These are phyloP conservation scores for Brenthis ino DNA, from an alignment of 2,888 invertebrate species.

Conservation along the genomic window DNA sequence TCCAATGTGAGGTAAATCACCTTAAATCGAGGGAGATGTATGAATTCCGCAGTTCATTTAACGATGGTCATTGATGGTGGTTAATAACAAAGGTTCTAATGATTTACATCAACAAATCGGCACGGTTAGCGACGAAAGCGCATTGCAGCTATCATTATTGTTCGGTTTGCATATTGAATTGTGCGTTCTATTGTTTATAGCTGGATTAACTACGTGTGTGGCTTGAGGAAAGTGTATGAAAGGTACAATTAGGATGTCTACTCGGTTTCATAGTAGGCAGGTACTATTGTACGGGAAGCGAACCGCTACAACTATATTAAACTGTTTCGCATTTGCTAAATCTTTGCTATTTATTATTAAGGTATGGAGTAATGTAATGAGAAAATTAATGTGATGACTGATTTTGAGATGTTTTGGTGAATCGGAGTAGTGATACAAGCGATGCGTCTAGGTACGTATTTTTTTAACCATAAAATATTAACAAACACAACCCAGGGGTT, in stretches of 20 bases:
- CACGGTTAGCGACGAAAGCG: conserved; percentile 77
- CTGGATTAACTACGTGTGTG: conserved; percentile 70
- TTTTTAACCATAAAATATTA: no score
- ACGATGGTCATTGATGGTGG: conserved; percentile 55
- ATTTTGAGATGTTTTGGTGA: no score
- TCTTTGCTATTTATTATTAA: not conserved
- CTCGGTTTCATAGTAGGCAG: conserved; percentile 7
- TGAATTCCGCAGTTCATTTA: conserved; percentile 51
- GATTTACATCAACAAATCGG: conserved; percentile 75
- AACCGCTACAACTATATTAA: conserved; percentile 38
- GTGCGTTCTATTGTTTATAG: conserved; percentile 78
- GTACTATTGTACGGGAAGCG: not conserved
- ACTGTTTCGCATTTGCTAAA: conserved; percentile 30
- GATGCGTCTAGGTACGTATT: no score
- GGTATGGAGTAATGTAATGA: no score
- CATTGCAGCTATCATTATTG: conserved; percentile 79
- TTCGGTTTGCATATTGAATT: conserved; percentile 79
- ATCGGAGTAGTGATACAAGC: no score
- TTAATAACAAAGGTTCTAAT: conserved; percentile 72
- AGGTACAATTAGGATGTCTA: conserved; percentile 32
- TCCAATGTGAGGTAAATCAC: conserved; percentile 37
- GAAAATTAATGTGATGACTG: no score
- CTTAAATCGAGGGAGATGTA: conserved; percentile 40
- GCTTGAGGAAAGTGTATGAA: conserved; percentile 41
- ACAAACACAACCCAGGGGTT: no score